Percentiles rank a stretch among this genome's conserved stretches.
Conservation (phyloP, 2,888 invertebrate species). For the Drosophila koepferae region DNA sequence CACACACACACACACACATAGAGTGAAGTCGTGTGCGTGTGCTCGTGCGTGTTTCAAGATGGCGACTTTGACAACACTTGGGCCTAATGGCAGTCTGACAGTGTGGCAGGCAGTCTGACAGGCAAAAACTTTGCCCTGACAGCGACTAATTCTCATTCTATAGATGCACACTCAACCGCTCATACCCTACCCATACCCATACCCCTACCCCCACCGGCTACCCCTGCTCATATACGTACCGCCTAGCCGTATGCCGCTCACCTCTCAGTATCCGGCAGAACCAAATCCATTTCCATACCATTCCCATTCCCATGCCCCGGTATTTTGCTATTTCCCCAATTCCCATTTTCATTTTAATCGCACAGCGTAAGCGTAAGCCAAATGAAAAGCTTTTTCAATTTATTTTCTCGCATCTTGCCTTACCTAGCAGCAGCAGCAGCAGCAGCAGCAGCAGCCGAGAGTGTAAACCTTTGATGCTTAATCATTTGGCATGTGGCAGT, state of each 20-base stretch:
- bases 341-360: conserved; percentile 73
- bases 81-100: conserved; percentile 69
- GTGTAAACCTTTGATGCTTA: conserved; percentile 68
- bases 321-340: conserved; percentile 9
- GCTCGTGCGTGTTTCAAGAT: conserved; percentile 70
- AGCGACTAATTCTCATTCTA: conserved; percentile 65
- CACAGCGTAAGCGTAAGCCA: conserved; percentile 65
- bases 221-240: neutral
- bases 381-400: conserved; percentile 79
- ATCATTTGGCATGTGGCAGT: conserved; percentile 53
- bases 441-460: conserved; percentile 12
- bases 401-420: conserved; percentile 57
- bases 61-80: conserved; percentile 76
- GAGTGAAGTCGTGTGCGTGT: neutral
- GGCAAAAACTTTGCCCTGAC: conserved; percentile 61
- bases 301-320: neutral
- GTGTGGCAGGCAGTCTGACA: conserved; percentile 44
- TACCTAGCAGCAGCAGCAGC: conserved; percentile 31
- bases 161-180: conserved; percentile 39
- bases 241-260: neutral
- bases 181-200: neutral
- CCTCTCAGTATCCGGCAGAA: neutral
- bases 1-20: conserved; percentile 5
- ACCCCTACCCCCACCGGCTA: neutral
- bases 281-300: conserved; percentile 34